These are phyloP conservation scores for Mormyrus hasselquistii DNA, from an alignment of 2,797 vertebrate genomes.

Conservation along the genomic window DNA sequence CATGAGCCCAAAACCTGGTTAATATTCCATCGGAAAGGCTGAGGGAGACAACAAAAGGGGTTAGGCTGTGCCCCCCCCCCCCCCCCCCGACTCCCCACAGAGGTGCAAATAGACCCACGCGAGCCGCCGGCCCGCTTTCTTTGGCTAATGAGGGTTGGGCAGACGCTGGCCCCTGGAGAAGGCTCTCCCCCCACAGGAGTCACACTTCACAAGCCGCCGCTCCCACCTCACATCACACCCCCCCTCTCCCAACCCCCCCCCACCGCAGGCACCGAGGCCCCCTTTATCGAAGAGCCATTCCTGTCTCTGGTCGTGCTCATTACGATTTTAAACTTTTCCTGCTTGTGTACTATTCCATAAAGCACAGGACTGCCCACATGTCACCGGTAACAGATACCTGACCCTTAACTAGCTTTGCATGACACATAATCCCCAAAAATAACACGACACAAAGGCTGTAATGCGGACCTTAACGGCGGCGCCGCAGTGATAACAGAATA, in stretches of 20 bases:
- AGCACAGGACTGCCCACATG: neutral
- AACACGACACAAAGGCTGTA: neutral
- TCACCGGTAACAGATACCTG: neutral
- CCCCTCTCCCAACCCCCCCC: neutral
- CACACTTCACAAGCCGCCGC: neutral
- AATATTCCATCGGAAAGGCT: neutral
- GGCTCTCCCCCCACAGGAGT: neutral
- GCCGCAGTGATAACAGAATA: neutral
- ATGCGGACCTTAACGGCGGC: neutral
- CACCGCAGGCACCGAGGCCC: neutral
- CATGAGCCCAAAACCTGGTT: neutral
- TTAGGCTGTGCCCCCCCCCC: neutral
- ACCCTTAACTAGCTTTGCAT: neutral
- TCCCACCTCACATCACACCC: neutral
- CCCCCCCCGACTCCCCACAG: neutral
- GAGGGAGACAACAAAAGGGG: conserved; percentile 9
- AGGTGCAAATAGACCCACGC: conserved; percentile 4
- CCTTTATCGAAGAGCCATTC: neutral
- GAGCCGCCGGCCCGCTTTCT: neutral
- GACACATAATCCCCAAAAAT: neutral
- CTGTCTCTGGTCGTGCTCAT: neutral
- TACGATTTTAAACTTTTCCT: neutral
- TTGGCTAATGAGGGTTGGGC: neutral
- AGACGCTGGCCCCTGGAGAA: neutral
- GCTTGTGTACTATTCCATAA: neutral